A percentile compares a stretch with the other conserved stretches of the same genome.
Conservation (phyloP, 2,113 vertebrate genomes). For the Notiomystis cincta region DNA sequence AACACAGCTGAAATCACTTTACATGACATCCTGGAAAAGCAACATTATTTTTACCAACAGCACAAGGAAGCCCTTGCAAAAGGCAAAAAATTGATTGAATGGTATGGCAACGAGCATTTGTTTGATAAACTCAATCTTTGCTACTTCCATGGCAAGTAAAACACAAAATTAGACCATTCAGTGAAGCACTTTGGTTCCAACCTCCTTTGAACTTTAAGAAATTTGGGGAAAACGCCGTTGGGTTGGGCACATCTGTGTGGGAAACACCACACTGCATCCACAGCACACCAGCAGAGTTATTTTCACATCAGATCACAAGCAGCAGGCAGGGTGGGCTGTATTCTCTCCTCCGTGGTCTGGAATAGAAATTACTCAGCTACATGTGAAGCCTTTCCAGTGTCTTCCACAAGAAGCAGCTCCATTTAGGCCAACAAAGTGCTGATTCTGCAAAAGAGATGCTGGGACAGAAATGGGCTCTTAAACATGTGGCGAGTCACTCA, state of each 20-base stretch:
- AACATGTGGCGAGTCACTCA: neutral
- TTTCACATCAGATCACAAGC: neutral
- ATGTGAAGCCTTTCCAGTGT: neutral
- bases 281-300: neutral
- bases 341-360: neutral
- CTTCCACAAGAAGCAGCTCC: neutral
- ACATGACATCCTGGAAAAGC: slow-evolving; percentile 35
- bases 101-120: neutral
- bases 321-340: neutral
- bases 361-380: neutral
- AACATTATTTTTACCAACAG: slow-evolving; percentile 50
- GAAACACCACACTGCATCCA: neutral
- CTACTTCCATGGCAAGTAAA: neutral
- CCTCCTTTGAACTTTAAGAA: neutral
- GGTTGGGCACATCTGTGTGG: neutral
- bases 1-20: slow-evolving; percentile 41
- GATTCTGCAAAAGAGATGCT: neutral
- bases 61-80: neutral
- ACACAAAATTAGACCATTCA: neutral
- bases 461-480: neutral
- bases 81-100: slow-evolving; percentile 35
- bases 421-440: neutral
- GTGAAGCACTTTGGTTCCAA: neutral
- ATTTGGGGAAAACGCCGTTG: neutral
- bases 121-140: slow-evolving; percentile 1